These are phyloP conservation scores for Dryadula phaetusa DNA, from an alignment of 2,888 invertebrate genomes.

Conservation along the genomic window DNA sequence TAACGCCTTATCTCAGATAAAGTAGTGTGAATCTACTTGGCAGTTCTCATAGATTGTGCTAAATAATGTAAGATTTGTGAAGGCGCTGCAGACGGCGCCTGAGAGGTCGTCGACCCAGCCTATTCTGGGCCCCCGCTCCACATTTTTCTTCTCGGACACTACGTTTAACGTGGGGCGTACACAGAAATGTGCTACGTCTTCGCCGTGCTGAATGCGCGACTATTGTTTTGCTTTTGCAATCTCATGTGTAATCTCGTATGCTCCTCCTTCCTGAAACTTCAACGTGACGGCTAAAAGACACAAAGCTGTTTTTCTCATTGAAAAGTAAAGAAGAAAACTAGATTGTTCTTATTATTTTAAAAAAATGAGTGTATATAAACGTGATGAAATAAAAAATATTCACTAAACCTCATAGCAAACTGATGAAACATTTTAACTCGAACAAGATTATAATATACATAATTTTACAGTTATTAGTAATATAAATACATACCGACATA, in stretches of 20 bases:
- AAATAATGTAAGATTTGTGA: constrained; percentile 68
- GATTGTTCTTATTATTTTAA: constrained; percentile 2
- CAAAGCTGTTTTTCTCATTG: constrained; percentile 33
- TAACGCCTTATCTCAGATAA: constrained; percentile 28
- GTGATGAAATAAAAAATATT: not conserved
- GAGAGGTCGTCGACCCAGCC: constrained; percentile 71
- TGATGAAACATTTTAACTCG: no score
- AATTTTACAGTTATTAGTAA: no score
- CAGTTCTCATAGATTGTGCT: constrained; percentile 66
- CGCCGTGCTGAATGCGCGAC: constrained; percentile 73
- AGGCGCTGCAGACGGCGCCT: constrained; percentile 52
- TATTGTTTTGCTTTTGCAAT: constrained; percentile 77
- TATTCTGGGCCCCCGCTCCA: constrained; percentile 66
- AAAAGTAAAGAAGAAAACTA: constrained; percentile 1
- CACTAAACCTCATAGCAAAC: no score
- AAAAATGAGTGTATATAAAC: not conserved
- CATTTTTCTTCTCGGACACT: constrained; percentile 81
- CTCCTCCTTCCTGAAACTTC: constrained; percentile 46
- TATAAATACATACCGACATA: no score
- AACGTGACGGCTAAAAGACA: constrained; percentile 44
- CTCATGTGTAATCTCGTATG: constrained; percentile 74
- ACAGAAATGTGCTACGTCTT: constrained; percentile 72
- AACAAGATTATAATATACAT: no score
- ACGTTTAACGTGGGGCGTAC: constrained; percentile 62
- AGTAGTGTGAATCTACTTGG: constrained; percentile 56